phyloP scores from a whole-genome alignment of 2,888 invertebrate genomes.

The Rhodophaea formosa region DNA sequence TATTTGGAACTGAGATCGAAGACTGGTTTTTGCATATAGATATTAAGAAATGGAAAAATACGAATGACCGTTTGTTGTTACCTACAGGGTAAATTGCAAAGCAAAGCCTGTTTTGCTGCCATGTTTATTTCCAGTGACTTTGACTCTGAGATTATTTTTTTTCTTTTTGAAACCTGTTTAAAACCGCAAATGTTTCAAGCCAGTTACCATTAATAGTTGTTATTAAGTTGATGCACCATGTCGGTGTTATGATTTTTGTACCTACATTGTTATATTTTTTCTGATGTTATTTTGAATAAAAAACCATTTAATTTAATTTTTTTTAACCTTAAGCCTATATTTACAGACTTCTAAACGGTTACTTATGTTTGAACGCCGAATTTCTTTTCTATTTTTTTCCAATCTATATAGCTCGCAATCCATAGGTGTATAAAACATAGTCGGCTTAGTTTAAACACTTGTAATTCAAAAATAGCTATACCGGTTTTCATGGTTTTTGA shows the following conservation, averaged over 20 bases:
- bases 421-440: too few relatives aligned
- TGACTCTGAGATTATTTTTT: not conserved
- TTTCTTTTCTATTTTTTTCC: too few relatives aligned
- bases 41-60: not conserved
- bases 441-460: too few relatives aligned
- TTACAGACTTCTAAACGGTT: too few relatives aligned
- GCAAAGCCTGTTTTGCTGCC: not conserved
- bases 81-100: not conserved
- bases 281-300: too few relatives aligned
- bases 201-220: not conserved
- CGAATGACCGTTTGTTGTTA: not conserved
- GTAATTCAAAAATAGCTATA: too few relatives aligned
- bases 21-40: not conserved
- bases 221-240: not conserved
- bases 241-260: not conserved
- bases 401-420: too few relatives aligned
- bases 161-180: constrained; percentile 2
- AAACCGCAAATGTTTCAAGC: not conserved
- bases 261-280: not conserved
- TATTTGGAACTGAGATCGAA: not conserved
- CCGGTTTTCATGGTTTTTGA: too few relatives aligned
- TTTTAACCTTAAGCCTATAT: too few relatives aligned
- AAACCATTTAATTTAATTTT: too few relatives aligned
- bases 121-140: not conserved
- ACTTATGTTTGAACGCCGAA: too few relatives aligned